These are phyloP conservation scores for Proisotoma minuta DNA, from an alignment of 2,888 invertebrate genomes.

Conservation along the genomic window DNA sequence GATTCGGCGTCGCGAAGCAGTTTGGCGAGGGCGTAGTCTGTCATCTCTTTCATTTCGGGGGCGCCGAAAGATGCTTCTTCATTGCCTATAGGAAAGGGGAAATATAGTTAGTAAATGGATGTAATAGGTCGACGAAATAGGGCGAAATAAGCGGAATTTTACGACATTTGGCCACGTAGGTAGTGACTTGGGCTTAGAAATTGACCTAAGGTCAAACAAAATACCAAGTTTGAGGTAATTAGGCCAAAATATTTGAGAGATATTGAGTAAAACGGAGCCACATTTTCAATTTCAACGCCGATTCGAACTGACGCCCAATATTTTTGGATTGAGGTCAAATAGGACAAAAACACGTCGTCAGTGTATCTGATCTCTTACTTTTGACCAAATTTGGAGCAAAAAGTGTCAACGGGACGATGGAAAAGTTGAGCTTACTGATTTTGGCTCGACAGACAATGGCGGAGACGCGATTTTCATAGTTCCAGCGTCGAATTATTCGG, in stretches of 20 bases:
- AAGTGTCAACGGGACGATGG: neutral
- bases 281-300: no score
- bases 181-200: no score
- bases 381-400: neutral
- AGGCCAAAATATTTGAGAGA: no score
- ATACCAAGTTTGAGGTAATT: no score
- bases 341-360: neutral
- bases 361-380: neutral
- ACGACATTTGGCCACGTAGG: no score
- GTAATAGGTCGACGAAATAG: no score
- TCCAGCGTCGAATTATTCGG: constrained; percentile 78
- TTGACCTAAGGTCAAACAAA: no score
- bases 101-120: no score
- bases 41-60: constrained; percentile 53
- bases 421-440: constrained; percentile 56
- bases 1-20: constrained; percentile 50
- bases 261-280: no score
- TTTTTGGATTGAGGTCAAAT: neutral
- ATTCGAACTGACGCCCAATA: no score
- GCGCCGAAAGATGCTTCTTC: constrained; percentile 11
- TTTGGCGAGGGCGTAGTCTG: constrained; percentile 56
- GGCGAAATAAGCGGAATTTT: no score
- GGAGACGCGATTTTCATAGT: constrained; percentile 80
- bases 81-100: constrained; percentile 2
- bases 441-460: constrained; percentile 79